Base-by-base conservation (phyloP, 1,140 invertebrate species). In the Drosophila littoralis region DNA sequence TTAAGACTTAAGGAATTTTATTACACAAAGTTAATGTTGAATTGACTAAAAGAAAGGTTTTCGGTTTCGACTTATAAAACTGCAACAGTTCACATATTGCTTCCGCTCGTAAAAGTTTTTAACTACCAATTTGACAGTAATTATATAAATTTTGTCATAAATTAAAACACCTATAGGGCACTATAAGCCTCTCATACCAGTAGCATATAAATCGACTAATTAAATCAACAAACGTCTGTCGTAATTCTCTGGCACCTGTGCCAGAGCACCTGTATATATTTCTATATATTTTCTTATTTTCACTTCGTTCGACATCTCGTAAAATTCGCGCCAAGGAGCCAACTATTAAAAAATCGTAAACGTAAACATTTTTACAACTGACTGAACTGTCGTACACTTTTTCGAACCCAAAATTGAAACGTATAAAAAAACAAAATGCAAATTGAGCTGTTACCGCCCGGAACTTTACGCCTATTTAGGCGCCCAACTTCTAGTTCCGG, bases 331-430 rank as follows among this genome's bases (percentile, higher is more conserved):
- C 79, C 59, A 59, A 85, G 58, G 28, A 86, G 57, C 55, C 55
- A 66, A 77, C 81, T 79, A 83, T 86, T 83, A 77, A 89, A 89
- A 71, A 71, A 51, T 58, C 52, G 65, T 89, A 83, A 88, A 89
- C 50, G 65, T 89, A 77, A 79, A 89, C 36, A 63, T 60, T 72
- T 75, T 81, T 64, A 80, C 73, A 66, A 59, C 81, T 77, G 45
- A 52, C 54, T 28, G 59, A 60, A 42, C 28, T 60, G 61, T 48
- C 40, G 60, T 50, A 28, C 22, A 28, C 22, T 28, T 60, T 63
- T 46, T 36, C 35, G 42, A 46, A 69, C 4, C 3, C 38, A 15
- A 81, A 85, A 83, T 78, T 79, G 59, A 79, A 83, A 75, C 43
- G 63, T 67, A 8, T 33, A 42, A n/a, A 54, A 79, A 77, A 84